A percentile compares a stretch with the other conserved stretches of the same genome.
Evolutionary conservation across 2,888 invertebrate species (phyloP).

Genomic region (Coecobrya sp.): DNA sequence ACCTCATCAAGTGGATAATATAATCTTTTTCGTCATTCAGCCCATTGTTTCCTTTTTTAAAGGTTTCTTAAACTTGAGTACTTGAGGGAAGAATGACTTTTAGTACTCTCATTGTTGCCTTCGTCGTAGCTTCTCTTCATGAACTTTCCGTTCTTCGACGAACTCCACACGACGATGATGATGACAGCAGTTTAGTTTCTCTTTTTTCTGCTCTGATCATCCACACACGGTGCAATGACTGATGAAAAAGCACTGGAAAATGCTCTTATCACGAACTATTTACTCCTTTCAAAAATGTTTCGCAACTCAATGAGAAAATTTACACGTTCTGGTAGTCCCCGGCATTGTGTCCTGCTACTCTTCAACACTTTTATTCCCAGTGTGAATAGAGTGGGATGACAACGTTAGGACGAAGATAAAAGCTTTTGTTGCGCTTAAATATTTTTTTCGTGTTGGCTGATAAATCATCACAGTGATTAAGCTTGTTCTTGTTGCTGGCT

Average conservation of each 20-base stretch:
- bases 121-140: too few relatives aligned
- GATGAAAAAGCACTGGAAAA: slow-evolving; percentile 54
- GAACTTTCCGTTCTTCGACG: too few relatives aligned
- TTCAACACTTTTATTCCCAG: background rate
- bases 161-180: background rate
- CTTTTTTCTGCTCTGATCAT: background rate
- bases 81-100: background rate
- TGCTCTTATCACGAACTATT: slow-evolving; percentile 48
- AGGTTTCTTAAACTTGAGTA: too few relatives aligned
- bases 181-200: slow-evolving; percentile 8
- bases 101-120: too few relatives aligned
- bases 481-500: slow-evolving; percentile 6
- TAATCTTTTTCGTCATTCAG: background rate
- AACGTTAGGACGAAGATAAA: slow-evolving; percentile 8
- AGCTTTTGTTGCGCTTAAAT: background rate
- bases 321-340: too few relatives aligned
- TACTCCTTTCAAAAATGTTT: slow-evolving; percentile 21
- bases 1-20: background rate
- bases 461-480: background rate
- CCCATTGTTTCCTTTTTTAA: background rate
- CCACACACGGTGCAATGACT: too few relatives aligned
- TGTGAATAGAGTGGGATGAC: slow-evolving; percentile 1
- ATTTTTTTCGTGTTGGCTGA: background rate
- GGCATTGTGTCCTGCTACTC: too few relatives aligned
- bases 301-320: background rate